Conservation (phyloP, 2,113 vertebrate genomes). For the Nerophis lumbriciformis region DNA sequence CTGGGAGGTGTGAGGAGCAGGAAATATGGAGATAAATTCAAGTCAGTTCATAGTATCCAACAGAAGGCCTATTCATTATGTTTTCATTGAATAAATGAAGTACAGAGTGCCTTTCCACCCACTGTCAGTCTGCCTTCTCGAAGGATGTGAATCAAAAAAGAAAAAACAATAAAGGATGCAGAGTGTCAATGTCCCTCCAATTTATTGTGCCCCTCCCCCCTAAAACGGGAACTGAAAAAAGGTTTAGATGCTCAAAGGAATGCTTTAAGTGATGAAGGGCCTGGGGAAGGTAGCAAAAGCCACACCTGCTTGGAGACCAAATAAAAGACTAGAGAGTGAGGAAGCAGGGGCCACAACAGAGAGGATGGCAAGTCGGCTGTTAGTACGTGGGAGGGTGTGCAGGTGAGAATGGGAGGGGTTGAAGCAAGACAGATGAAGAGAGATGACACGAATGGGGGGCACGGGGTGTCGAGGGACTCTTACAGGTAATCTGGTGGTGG, state of each 20-base stretch:
- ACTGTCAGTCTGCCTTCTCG: constrained; percentile 46
- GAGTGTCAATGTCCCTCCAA: constrained; percentile 60
- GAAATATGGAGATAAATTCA: constrained; percentile 62
- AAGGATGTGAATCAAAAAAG: constrained; percentile 37
- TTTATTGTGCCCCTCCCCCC: constrained; percentile 30
- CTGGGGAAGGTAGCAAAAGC: background rate
- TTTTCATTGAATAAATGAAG: constrained; percentile 70
- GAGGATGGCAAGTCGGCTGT: constrained; percentile 38
- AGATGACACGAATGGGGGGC: background rate
- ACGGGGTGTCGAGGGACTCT: constrained; percentile 49
- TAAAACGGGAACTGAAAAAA: constrained; percentile 53
- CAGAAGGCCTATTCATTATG: constrained; percentile 69
- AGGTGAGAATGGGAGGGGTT: constrained; percentile 18
- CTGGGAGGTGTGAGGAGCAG: constrained; percentile 47
- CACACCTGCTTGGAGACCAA: constrained; percentile 35
- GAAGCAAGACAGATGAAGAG: background rate
- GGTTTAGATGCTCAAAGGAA: constrained; percentile 75
- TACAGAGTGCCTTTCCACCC: constrained; percentile 62
- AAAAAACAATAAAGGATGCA: constrained; percentile 51
- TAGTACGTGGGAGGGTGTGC: constrained; percentile 61
- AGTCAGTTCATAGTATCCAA: constrained; percentile 84
- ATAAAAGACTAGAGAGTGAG: constrained; percentile 25
- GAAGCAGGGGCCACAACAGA: constrained; percentile 24
- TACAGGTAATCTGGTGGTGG: constrained; percentile 64
- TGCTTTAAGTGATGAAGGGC: constrained; percentile 78